Evolutionary conservation across 1,140 invertebrate species (phyloP).

Genomic region (Latrodectus geometricus): DNA sequence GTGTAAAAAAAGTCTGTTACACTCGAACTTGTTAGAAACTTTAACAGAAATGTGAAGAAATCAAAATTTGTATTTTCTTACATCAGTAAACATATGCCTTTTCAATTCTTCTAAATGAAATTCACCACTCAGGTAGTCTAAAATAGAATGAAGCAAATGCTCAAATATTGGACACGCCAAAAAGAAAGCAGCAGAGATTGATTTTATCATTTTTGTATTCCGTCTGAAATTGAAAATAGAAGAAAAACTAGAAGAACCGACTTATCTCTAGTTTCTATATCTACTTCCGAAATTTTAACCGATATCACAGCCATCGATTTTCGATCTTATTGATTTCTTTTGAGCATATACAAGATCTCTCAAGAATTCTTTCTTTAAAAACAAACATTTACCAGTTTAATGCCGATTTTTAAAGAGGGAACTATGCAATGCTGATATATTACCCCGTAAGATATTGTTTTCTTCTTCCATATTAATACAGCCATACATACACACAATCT

Average conservation of each 20-base stretch:
- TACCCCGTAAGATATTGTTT: neutral
- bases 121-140: neutral
- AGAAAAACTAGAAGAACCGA: conserved; percentile 29
- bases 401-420: conserved; percentile 14
- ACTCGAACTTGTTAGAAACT: too few relatives aligned
- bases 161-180: conserved; percentile 23
- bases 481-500: too few relatives aligned
- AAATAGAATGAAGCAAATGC: neutral
- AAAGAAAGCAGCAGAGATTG: conserved; percentile 35
- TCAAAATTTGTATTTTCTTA: neutral
- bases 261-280: conserved; percentile 49
- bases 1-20: too few relatives aligned
- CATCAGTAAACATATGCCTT: neutral
- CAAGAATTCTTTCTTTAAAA: neutral
- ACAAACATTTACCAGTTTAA: conserved; percentile 32
- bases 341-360: conserved; percentile 10
- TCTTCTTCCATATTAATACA: neutral
- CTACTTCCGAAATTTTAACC: conserved; percentile 53
- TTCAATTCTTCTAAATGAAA: neutral
- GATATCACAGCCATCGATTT: conserved; percentile 40
- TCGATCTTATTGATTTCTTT: conserved; percentile 17
- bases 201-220: conserved; percentile 55
- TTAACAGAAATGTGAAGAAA: neutral
- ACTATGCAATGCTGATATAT: neutral
- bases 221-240: conserved; percentile 54